Evolutionary conservation across 1,140 invertebrate genomes (phyloP).

Genomic region (Halictus rubicundus): DNA sequence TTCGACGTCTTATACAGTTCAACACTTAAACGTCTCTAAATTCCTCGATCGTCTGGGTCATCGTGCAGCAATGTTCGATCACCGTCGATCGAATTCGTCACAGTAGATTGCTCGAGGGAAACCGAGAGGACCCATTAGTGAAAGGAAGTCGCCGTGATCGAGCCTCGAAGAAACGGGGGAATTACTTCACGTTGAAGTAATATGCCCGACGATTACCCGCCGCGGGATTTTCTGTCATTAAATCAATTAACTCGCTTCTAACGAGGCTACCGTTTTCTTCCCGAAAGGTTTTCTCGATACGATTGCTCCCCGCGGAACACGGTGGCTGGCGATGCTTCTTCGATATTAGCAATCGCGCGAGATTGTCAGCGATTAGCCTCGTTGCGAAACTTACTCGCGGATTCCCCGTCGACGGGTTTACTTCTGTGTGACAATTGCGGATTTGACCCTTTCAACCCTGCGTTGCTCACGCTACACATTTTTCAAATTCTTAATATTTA

Average conservation of each 20-base stretch:
- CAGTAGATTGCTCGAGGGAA: constrained; percentile 22
- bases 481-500: too few species aligned
- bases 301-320: too few species aligned
- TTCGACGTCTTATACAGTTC: too few species aligned
- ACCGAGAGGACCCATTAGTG: constrained; percentile 51
- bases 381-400: not conserved
- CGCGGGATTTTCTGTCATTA: constrained; percentile 41
- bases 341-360: not conserved
- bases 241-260: constrained; percentile 28
- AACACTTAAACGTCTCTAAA: too few species aligned
- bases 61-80: too few species aligned
- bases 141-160: constrained; percentile 51
- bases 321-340: not conserved
- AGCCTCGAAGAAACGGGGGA: constrained; percentile 31
- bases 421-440: not conserved
- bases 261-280: constrained; percentile 38
- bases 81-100: constrained; percentile 62
- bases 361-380: not conserved
- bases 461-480: too few species aligned
- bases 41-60: too few species aligned
- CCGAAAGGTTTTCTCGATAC: not conserved
- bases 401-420: not conserved
- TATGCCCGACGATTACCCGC: constrained; percentile 36
- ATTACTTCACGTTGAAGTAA: constrained; percentile 36
- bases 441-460: not conserved